Evolutionary conservation across 2,888 invertebrate genomes (phyloP).

Genomic region (Diplazon laetatorius): DNA sequence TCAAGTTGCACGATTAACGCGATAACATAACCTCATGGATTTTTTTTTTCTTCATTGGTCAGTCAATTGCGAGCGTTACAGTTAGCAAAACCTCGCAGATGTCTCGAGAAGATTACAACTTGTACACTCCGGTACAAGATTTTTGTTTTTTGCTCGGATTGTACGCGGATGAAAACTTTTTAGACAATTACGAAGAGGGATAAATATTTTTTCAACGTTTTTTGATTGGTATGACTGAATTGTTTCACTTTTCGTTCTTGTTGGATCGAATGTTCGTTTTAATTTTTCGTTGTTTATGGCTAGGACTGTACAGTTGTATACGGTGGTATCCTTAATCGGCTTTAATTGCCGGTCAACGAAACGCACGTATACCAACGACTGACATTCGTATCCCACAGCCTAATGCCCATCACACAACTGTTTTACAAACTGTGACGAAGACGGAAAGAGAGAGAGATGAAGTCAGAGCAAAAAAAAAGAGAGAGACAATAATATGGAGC

Average conservation of each 20-base stretch:
- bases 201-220: no score
- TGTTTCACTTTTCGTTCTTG: no score
- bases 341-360: constrained; percentile 71
- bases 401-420: background rate
- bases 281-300: background rate
- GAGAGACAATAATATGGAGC: constrained; percentile 9
- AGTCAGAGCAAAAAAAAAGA: no score
- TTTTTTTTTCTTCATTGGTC: constrained; percentile 68
- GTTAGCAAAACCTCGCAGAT: constrained; percentile 44
- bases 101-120: constrained; percentile 41
- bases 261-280: no score
- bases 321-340: constrained; percentile 75
- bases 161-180: no score
- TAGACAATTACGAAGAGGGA: no score
- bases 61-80: constrained; percentile 71
- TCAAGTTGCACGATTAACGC: constrained; percentile 42
- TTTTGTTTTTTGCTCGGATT: background rate
- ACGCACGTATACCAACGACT: background rate
- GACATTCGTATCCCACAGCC: background rate
- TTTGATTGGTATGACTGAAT: no score
- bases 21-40: constrained; percentile 37
- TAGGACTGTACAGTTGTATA: constrained; percentile 53
- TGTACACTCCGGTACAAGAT: constrained; percentile 36
- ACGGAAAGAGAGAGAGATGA: background rate
- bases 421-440: background rate